phyloP scores from a whole-genome alignment of 2,113 vertebrate genomes.

The Elaphurus davidianus region DNA sequence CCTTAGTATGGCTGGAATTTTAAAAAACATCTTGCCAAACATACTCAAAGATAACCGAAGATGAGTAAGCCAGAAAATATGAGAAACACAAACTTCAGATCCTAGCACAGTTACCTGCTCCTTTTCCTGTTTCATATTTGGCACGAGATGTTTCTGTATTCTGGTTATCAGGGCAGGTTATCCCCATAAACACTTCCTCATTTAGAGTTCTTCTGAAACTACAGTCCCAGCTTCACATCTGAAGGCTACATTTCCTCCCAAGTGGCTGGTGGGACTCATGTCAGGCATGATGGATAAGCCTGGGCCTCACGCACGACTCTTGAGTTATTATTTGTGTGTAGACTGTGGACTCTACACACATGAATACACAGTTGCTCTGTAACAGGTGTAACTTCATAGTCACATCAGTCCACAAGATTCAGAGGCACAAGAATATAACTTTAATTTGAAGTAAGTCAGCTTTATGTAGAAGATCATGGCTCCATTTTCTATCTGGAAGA shows the following conservation, averaged over 20 bases:
- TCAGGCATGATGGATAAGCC: neutral
- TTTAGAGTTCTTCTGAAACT: neutral
- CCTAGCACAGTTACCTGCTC: neutral
- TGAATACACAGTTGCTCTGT: neutral
- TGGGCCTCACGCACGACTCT: neutral
- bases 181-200: too few species aligned
- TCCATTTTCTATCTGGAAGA: neutral
- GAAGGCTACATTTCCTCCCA: neutral
- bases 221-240: neutral
- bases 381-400: neutral
- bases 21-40: neutral
- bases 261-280: neutral
- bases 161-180: neutral
- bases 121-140: neutral
- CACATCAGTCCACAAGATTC: neutral
- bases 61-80: neutral
- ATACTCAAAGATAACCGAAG: neutral
- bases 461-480: neutral
- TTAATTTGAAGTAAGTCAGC: neutral
- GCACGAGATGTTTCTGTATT: neutral
- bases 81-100: neutral
- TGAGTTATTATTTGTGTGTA: neutral
- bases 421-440: neutral
- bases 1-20: neutral
- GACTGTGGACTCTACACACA: neutral